These are phyloP conservation scores for Acipenser transmontanus DNA, from an alignment of 2,797 vertebrate genomes.

Conservation along the genomic window DNA sequence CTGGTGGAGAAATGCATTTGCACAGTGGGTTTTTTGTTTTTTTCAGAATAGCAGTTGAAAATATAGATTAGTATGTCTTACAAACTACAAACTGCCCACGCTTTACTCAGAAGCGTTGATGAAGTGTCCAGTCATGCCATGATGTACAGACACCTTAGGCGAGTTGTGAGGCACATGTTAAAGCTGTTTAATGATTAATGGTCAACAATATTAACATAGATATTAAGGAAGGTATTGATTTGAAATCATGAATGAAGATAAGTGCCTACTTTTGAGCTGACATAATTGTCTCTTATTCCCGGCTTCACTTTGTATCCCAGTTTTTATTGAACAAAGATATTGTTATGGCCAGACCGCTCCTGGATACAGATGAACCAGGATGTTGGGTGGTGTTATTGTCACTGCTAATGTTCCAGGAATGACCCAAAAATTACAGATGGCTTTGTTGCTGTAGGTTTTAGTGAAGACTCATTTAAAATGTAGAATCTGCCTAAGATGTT, in stretches of 20 bases:
- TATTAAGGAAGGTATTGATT: background rate
- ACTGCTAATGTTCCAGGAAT: conserved; percentile 29
- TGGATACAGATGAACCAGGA: background rate
- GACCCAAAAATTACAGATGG: conserved; percentile 53
- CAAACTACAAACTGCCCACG: too few relatives aligned
- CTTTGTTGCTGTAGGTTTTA: conserved; percentile 33
- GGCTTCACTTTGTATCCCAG: background rate
- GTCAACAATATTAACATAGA: too few relatives aligned
- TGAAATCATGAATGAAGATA: background rate
- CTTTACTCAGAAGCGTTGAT: too few relatives aligned
- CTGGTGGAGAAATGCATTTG: conserved; percentile 19
- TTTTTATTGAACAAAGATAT: background rate
- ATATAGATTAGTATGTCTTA: background rate
- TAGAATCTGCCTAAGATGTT: conserved; percentile 41
- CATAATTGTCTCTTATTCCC: background rate
- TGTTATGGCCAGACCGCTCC: background rate
- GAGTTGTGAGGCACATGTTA: too few relatives aligned
- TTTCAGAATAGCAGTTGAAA: background rate
- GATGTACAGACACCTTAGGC: too few relatives aligned
- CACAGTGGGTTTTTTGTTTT: background rate
- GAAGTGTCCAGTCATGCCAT: too few relatives aligned
- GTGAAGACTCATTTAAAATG: conserved; percentile 57
- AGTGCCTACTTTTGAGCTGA: too few relatives aligned
- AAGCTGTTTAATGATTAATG: too few relatives aligned
- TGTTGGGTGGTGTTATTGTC: background rate